These are phyloP conservation scores for Pyxicephalus adspersus DNA, from an alignment of 2,113 vertebrate species.

Conservation along the genomic window DNA sequence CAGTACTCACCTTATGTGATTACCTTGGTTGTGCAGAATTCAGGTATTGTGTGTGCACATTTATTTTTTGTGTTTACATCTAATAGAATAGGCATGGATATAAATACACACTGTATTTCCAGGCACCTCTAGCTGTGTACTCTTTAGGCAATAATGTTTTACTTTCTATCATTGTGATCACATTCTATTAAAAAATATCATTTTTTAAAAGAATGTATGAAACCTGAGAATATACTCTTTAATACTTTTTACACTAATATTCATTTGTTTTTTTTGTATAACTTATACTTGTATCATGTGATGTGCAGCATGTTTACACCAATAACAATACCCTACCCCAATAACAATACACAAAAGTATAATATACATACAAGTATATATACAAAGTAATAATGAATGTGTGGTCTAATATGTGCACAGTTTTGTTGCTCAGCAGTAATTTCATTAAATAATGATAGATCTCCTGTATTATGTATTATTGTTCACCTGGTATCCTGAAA, in stretches of 20 bases:
- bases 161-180: neutral
- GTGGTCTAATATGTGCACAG: neutral
- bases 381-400: too few species aligned
- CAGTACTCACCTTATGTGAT: neutral
- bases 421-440: slow-evolving; percentile 21
- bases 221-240: neutral
- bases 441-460: slow-evolving; percentile 15
- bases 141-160: neutral
- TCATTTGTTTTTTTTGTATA: neutral
- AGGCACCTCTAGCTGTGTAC: neutral
- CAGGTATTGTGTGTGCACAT: neutral
- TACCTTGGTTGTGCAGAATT: neutral
- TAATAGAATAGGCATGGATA: neutral
- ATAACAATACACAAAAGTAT: neutral
- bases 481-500: slow-evolving; percentile 20
- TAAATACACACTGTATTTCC: neutral
- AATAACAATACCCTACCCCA: neutral
- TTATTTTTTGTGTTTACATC: neutral
- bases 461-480: neutral
- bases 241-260: neutral
- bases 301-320: neutral
- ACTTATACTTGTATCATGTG: slow-evolving; percentile 4
- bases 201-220: too few species aligned
- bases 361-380: neutral
- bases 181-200: too few species aligned